Evolutionary conservation across 1,140 invertebrate genomes (phyloP), one percentile per base, ranked within the genome.

Genomic region (Steinernema khuongi): DNA sequence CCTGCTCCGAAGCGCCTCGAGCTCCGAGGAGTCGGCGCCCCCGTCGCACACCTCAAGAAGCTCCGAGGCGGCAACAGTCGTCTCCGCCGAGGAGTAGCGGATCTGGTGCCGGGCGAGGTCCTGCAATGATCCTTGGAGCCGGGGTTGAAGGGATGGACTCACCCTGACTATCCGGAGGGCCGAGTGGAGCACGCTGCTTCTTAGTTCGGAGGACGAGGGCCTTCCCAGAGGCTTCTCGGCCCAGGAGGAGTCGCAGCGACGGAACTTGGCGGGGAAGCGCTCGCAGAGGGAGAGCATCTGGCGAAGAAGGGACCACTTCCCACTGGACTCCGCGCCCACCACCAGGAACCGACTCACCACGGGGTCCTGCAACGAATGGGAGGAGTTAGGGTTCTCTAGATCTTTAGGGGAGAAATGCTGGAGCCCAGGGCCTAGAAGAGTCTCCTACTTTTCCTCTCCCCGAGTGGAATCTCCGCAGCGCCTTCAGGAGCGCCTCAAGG

Each of bases 241-340:
- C 50, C 50, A 60, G 50, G 4, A 22, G 26, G 50, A 11, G 50
- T 60, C 50, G 50, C 50, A 60, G 7, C 50, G 50, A 7, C 26
- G 50, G 50, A 60, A 60, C 22, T 60, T 60, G 11, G 50, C 11
- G 50, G 50, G 50, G 26, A 60, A 60, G 2, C 50, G 50, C 50
- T 60, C 50, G 50, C 50, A 14, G 7, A 60, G 50, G 7, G 50
- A 60, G 50, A 60, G 22, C 50, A 60, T 60, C 50, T 60, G 50
- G 4, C 50, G 50, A 2, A 60, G 7, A 2, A 60, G 11, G 7
- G 50, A 11, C 11, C 11, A 60, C 19, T 60, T 60, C 11, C 14
- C 11, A 22, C 50, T 60, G 14, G 50, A 60, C 26, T 60, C 50
- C 14, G 50, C 26, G 50, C 50, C 50, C 4, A 60, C 11, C 7